phyloP scores from a whole-genome alignment of 2,888 invertebrate genomes.

The Esperia sulphurella region DNA sequence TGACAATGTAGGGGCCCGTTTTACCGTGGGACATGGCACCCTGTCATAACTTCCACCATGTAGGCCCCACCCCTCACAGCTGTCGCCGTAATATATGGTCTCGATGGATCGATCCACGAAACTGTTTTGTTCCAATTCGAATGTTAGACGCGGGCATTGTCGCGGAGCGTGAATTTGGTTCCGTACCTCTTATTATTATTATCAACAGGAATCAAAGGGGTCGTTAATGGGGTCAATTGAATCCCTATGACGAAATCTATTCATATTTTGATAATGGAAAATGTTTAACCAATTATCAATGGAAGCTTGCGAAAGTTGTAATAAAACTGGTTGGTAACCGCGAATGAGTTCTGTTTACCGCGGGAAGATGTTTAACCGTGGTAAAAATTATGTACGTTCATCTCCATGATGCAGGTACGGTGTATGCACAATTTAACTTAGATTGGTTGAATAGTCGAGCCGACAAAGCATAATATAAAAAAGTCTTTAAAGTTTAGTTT shows the following conservation, averaged over 20 bases:
- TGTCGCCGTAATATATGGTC: slow-evolving; percentile 58
- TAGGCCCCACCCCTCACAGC: slow-evolving; percentile 50
- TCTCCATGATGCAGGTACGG: too few relatives aligned
- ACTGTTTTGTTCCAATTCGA: slow-evolving; percentile 55
- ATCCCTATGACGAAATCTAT: slow-evolving; percentile 1
- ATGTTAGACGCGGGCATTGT: slow-evolving; percentile 43
- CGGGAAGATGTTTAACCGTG: too few relatives aligned
- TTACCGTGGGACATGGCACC: slow-evolving; percentile 58
- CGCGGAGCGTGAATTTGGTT: slow-evolving; percentile 25
- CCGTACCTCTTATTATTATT: slow-evolving; percentile 35
- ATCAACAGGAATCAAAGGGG: not conserved
- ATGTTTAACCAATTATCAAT: too few relatives aligned
- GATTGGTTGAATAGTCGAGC: too few relatives aligned
- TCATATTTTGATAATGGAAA: not conserved
- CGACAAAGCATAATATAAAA: too few relatives aligned
- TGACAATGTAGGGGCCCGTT: slow-evolving; percentile 22
- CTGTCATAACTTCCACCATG: not conserved
- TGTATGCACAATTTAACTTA: too few relatives aligned
- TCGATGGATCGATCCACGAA: slow-evolving; percentile 60
- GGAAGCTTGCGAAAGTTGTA: too few relatives aligned
- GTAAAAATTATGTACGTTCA: too few relatives aligned
- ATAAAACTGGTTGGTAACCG: too few relatives aligned
- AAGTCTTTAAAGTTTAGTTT: too few relatives aligned
- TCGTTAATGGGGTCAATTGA: slow-evolving; percentile 18
- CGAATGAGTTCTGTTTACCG: too few relatives aligned